Evolutionary conservation across 2,888 invertebrate species (phyloP), one percentile per base, ranked within the genome.

Genomic region (Caenorhabditis afra): DNA sequence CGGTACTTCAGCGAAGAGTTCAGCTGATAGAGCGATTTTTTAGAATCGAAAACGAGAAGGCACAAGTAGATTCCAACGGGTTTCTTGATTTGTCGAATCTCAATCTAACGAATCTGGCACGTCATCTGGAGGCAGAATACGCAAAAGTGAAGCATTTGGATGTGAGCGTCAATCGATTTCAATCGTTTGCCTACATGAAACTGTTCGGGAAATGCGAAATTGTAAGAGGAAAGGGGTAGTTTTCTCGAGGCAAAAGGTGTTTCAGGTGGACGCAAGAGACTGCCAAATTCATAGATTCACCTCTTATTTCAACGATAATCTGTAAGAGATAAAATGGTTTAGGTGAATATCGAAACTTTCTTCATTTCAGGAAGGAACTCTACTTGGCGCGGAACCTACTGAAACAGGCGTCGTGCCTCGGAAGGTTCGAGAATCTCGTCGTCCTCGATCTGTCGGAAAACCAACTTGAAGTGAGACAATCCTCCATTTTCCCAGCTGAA

Each of bases 21-120:
- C 3, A 29, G 20, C 10, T 4, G 2, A 23, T 22, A 3, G 16
- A 39, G 11, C 39, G 20, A 47, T 22, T 52, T 23, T 75, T 23
- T 18, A 77, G 78, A 61, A 55, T 79, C 8, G 64, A 61, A n/a
- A 79, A 79, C 29, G 45, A 74, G 39, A 45, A 73, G n/a, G 79
- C 79, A 8, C 53, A 53, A 1, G 59, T 74, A 0, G 41, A 45
- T 29, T 45, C 18, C n/a, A 23, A 66, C 11, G 79, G 79, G n/a
- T 12, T 45, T 2, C 70, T 79, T 8, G 75, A 79, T 61, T 50
- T 79, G 14, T 50, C 75, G 47, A 53, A 75, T 44, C 22, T 57
- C 0, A 44, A 41, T 12, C 39, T 79, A 23, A 79, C 79, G 14
- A 55, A 79, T 66, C 41, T 79, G 22, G 47, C 65, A n/a, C 47